phyloP scores from a whole-genome alignment of 1,140 invertebrate species.

The Tachypleus tridentatus region DNA sequence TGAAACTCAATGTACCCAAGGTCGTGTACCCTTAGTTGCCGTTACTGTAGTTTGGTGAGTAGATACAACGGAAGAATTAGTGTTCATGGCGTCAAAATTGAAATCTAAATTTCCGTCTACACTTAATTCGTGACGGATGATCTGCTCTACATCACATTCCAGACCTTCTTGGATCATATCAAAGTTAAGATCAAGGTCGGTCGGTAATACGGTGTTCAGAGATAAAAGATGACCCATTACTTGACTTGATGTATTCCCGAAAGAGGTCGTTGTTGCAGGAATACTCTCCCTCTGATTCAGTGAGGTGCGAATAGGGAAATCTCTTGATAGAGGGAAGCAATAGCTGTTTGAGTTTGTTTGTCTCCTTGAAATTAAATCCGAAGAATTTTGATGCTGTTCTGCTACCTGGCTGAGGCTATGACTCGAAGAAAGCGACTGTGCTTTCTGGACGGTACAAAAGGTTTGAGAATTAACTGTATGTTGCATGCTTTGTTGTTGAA shows the following conservation, averaged over 20 bases:
- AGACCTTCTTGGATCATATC: conserved; percentile 65
- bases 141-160: conserved; percentile 90
- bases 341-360: neutral
- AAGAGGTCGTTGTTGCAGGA: neutral
- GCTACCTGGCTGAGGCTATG: neutral
- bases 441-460: neutral
- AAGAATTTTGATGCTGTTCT: neutral
- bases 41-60: neutral
- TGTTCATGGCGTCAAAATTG: conserved; percentile 52
- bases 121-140: conserved; percentile 81
- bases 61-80: neutral
- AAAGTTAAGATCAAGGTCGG: conserved; percentile 65
- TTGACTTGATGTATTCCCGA: neutral
- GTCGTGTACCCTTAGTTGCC: neutral
- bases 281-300: neutral
- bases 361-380: neutral
- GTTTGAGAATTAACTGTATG: neutral
- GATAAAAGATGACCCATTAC: neutral
- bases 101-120: conserved; percentile 84
- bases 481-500: neutral
- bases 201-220: neutral
- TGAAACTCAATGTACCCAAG: neutral
- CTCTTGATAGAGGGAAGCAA: no score
- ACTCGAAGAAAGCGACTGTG: neutral
- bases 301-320: neutral